Conservation (phyloP, 2,888 invertebrate species). For the Psococerastis gibbosa region DNA sequence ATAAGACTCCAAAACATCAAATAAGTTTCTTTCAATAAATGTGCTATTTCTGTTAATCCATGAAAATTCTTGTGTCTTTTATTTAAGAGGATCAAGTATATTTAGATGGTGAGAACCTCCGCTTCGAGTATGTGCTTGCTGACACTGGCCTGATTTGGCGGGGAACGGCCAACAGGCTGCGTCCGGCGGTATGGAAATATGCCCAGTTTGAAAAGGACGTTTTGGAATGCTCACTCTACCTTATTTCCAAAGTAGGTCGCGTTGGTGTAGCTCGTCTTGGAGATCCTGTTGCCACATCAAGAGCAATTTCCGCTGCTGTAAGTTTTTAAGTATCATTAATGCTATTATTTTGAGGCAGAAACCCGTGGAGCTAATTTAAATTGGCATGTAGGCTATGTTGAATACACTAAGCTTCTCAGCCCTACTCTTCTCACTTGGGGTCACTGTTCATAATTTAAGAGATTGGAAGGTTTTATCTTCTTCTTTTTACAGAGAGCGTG, state of each 20-base stretch:
- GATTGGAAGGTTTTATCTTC: no score
- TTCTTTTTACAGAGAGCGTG: no score
- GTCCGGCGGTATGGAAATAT: conserved; percentile 79
- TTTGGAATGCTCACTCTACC: conserved; percentile 56
- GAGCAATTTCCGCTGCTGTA: conserved; percentile 73
- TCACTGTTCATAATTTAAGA: no score
- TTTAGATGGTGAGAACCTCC: conserved; percentile 42
- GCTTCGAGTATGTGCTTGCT: conserved; percentile 67
- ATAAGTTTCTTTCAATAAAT: no score
- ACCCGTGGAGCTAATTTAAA: no score
- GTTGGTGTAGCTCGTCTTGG: conserved; percentile 33
- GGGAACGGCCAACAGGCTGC: conserved; percentile 65
- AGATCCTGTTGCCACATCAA: conserved; percentile 55
- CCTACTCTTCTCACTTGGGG: no score
- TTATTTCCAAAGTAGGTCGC: conserved; percentile 53
- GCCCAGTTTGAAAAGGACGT: conserved; percentile 74
- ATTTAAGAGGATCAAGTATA: conserved; percentile 38
- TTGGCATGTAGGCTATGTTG: no score
- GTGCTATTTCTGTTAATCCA: no score
- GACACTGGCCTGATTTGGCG: conserved; percentile 83
- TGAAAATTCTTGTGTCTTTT: neutral
- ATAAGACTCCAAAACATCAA: no score
- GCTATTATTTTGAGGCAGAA: no score
- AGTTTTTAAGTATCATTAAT: conserved; percentile 21
- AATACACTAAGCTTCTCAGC: no score